Base-by-base conservation (phyloP, 2,113 vertebrate genomes). In the Diglossa brunneiventris region DNA sequence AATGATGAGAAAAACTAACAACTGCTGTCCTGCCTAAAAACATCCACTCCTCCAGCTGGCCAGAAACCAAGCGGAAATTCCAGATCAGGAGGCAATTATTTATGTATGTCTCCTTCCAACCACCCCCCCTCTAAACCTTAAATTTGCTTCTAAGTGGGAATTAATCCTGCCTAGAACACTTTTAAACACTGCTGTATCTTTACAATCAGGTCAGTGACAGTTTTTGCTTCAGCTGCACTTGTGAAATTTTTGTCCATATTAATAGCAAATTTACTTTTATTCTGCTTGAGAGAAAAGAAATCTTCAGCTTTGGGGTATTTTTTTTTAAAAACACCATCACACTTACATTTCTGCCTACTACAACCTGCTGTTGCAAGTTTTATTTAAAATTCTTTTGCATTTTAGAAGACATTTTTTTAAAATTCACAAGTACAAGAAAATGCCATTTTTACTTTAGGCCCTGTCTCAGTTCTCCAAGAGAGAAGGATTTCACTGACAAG, bases 41-140 rank as follows among this genome's bases (percentile, higher is more conserved):
- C 1, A 1, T 90, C 73, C 90, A 68, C 61, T 93, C 37, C 46
- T 92, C 85, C 76, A 96, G 66, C 66, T 96, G 93, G 90, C 74
- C 72, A 92, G 2, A 39, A 95, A 81, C 80, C 82, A 92, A 96
- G 77, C 15, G 93, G 93, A 95, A 97, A 95, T 96, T 96, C 96
- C 92, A 95, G 90, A 93, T 69, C 14, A 9, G 80, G 61, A 96
- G 44, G 58, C 63, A 95, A 91, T 85, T 83, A 89, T 89, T 94
- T 95, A 94, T 69, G 30, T 83, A 92, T 66, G 39, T 44, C 67
- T 92, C 56, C 62, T 74, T 90, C 63, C 39, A 90, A 14, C 30
- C 11, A 14, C 3, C n/a, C 21, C 21, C 7, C 59, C 16, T 13
- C 22, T 22, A 69, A 69, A 66, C 31, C 41, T 58, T 50, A 41